These are phyloP conservation scores for Novumbra hubbsi DNA, from an alignment of 2,797 vertebrate species.

Conservation along the genomic window DNA sequence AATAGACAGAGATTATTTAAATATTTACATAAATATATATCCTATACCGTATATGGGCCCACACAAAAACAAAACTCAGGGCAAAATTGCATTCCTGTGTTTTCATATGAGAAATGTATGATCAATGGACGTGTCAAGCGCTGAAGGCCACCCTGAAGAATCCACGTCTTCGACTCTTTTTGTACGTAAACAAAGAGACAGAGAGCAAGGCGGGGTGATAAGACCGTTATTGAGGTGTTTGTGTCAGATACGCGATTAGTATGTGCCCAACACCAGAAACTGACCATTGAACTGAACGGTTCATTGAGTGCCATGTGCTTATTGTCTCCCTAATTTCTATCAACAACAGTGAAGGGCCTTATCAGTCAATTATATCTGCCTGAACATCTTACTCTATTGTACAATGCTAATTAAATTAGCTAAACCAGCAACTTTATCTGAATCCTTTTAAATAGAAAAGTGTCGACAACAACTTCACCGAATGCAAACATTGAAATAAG, in stretches of 20 bases:
- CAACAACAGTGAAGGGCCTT: neutral
- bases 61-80: neutral
- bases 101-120: slow-evolving; percentile 34
- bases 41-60: neutral
- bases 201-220: slow-evolving; percentile 16
- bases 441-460: neutral
- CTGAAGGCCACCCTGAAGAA: slow-evolving; percentile 43
- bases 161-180: slow-evolving; percentile 17
- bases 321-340: neutral
- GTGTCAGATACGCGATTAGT: slow-evolving; percentile 11
- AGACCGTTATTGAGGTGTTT: slow-evolving; percentile 10
- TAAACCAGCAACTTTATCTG: neutral
- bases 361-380: neutral
- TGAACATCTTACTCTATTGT: neutral
- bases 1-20: neutral
- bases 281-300: slow-evolving; percentile 14
- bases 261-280: neutral
- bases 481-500: neutral
- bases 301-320: slow-evolving; percentile 9
- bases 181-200: slow-evolving; percentile 19
- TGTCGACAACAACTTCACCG: neutral
- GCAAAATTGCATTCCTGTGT: slow-evolving; percentile 5
- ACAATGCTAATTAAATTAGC: neutral
- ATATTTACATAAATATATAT: neutral
- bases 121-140: slow-evolving; percentile 43